Base-by-base conservation (phyloP, 1,140 invertebrate genomes). In the Drosophila bifasciata region DNA sequence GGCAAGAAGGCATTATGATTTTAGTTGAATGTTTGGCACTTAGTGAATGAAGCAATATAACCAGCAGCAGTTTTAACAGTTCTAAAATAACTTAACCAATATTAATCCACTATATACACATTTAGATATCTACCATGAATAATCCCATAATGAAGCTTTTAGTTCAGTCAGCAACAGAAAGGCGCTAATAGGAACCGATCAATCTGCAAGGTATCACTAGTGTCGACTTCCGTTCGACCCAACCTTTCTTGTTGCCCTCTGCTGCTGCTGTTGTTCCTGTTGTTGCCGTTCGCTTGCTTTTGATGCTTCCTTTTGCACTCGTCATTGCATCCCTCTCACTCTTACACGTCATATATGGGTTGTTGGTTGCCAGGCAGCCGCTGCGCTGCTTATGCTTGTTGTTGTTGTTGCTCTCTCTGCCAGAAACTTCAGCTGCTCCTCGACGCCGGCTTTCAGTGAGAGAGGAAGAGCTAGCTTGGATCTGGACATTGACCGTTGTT, bases 401-500 rank as follows among this genome's bases (percentile, higher is more conserved):
- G 32, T 59, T 68, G 51, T 28, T 61, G 50, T 13, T 57, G 50
- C 45, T 72, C 43, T 41, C 19, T 43, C 61, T 76, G 73, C 52
- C 78, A 60, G 50, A 70, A 81, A 76, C 77, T 84, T 84, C 79
- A 84, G 79, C 79, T 84, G 79, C 80, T 85, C 76, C 49, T 81
- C 56, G 53, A 57, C 56, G 57, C 55, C 32, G 60, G 57, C 56
- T 43, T 62, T 52, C 40, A 28, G 13, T 3, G 28, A 43, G 51
- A 36, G 48, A 23, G 43, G 19, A 15, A 43, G 39, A 23, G 55
- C 19, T 15, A 23, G 16, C 8, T 40, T 23, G 51, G 57, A 43
- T 52, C 62, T 66, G 71, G 79, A 79, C 58, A 67, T 58, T 79
- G 63, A 63, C 61, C 62, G 71, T 36, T 36, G 32, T 13, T 36